Evolutionary conservation across 2,113 vertebrate genomes (phyloP).

Genomic region (Gorilla gorilla): DNA sequence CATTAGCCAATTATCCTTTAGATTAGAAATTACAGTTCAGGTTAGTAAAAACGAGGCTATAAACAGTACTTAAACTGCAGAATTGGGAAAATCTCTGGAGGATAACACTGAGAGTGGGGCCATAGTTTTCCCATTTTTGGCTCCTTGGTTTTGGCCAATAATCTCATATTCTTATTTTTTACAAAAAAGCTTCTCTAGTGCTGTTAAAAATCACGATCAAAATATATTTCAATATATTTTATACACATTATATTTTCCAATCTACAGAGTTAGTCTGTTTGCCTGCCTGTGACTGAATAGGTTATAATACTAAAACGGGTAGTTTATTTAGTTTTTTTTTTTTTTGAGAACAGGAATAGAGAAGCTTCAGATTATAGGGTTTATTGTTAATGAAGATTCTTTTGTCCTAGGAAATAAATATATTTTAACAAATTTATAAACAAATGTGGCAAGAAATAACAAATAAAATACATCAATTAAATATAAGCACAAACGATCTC

Average conservation of each 20-base stretch:
- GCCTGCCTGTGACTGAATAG: neutral
- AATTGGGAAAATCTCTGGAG: neutral
- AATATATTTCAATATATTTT: neutral
- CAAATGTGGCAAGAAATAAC: neutral
- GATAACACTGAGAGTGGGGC: neutral
- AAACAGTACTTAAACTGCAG: neutral
- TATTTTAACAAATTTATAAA: neutral
- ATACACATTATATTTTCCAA: neutral
- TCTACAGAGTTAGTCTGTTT: neutral
- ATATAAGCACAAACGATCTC: neutral
- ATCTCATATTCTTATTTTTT: neutral
- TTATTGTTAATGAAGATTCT: neutral
- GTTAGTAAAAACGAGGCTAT: neutral
- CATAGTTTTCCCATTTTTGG: neutral
- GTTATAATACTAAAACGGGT: neutral
- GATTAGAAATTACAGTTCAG: neutral
- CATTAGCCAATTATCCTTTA: neutral
- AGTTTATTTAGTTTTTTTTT: neutral
- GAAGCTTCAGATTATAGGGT: neutral
- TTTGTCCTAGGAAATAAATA: neutral
- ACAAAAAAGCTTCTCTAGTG: neutral
- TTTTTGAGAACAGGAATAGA: neutral
- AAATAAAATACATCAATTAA: neutral
- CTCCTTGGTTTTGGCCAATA: neutral
- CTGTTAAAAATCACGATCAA: neutral